Evolutionary conservation across 1,140 invertebrate genomes (phyloP).

Genomic region (Fopius arisanus): DNA sequence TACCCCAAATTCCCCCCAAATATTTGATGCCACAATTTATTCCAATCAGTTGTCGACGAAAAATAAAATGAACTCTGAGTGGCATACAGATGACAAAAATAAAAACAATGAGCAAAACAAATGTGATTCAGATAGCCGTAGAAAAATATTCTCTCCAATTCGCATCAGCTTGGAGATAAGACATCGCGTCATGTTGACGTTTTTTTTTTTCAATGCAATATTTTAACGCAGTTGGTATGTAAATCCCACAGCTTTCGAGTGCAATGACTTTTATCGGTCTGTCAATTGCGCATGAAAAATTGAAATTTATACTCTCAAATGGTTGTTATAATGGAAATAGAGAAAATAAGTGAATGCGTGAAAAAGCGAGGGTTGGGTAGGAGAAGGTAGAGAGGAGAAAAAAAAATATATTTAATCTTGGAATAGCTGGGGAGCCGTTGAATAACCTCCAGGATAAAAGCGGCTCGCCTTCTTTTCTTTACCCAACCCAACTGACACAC

Average conservation of each 20-base stretch:
- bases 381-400: neutral
- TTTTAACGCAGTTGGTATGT: neutral
- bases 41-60: too few relatives aligned
- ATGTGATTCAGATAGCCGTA: neutral
- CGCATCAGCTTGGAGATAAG: neutral
- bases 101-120: neutral
- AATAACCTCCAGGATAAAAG: constrained; percentile 8
- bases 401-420: neutral
- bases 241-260: neutral
- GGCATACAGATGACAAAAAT: neutral
- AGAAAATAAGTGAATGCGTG: constrained; percentile 2
- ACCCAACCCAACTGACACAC: constrained; percentile 28
- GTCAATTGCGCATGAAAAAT: constrained; percentile 41
- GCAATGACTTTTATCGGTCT: constrained; percentile 14
- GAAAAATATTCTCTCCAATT: neutral
- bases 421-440: constrained; percentile 11
- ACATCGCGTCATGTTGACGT: neutral
- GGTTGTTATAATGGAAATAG: neutral
- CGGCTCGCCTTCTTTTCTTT: constrained; percentile 1
- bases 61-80: too few relatives aligned
- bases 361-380: neutral
- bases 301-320: constrained; percentile 17
- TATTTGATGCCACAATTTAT: too few relatives aligned
- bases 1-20: too few relatives aligned
- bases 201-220: neutral